Base-by-base conservation (phyloP, 1,140 invertebrate genomes). In the Leptinotarsa texana region DNA sequence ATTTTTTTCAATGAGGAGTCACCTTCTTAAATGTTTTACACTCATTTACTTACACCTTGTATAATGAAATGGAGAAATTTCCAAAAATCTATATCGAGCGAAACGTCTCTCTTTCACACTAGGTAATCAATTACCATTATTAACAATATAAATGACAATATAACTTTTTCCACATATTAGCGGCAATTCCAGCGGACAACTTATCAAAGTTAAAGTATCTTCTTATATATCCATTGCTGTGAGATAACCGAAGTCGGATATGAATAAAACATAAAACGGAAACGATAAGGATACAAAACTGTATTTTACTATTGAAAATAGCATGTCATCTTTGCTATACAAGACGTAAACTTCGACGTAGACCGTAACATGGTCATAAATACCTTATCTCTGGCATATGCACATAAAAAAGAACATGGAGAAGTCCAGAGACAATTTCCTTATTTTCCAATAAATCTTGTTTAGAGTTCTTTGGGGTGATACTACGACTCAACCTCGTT, bases 361-460 rank as follows among this genome's bases (percentile, higher is more conserved):
- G 65, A 67, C 33, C 33, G 33, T 42, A 42, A 42, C 65, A 67
- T 17, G 65, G 24, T 13, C 65, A 67, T 67, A 42, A 67, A 67
- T 67, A 67, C 17, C 65, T 67, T 67, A 67, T 67, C 65, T 67
- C 65, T 42, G 11, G 65, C 18, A 27, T 33, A 67, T 67, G 8
- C 65, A 17, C 65, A 67, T 67, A 67, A 67, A 67, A 67, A 67
- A 67, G 3, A 24, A 42, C 65, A 67, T 67, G 65, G 65, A 67
- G 65, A 22, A 17, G 65, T 67, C 65, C 24, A 67, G 27, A 67
- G 65, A 67, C 65, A 67, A 67, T 67, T 67, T 67, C 42, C 65
- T 57, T 57, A 67, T 24, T 67, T 27, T 17, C 27, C 42, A 67
- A 67, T 67, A 67, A 67, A 67, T 67, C 65, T 42, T 67, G 5